Conservation (phyloP, 2,888 invertebrate species). For the Girardia tigrina region DNA sequence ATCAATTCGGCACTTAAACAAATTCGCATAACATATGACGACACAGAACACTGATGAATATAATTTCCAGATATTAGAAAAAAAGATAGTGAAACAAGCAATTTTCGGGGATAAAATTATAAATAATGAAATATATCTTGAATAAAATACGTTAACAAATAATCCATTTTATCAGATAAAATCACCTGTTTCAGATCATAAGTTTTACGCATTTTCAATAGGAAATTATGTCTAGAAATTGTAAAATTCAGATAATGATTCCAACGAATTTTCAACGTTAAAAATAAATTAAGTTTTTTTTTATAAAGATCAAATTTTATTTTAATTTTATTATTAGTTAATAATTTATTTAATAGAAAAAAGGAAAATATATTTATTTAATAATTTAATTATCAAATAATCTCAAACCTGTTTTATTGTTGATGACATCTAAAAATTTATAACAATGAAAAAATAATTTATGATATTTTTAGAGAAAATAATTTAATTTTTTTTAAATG, state of each 20-base stretch:
- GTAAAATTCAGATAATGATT: too few species aligned
- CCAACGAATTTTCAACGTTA: too few species aligned
- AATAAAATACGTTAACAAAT: too few species aligned
- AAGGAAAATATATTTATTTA: not conserved
- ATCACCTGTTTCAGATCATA: constrained; percentile 20
- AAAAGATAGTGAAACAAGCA: too few species aligned
- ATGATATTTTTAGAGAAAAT: not conserved
- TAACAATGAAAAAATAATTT: not conserved
- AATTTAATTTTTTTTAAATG: not conserved
- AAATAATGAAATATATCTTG: too few species aligned
- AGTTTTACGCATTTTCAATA: constrained; percentile 6
- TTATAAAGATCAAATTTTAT: too few species aligned
- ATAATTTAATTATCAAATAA: not conserved
- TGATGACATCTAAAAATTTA: not conserved
- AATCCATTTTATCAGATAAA: not conserved
- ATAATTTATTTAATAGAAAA: not conserved
- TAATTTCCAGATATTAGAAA: too few species aligned
- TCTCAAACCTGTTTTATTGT: not conserved
- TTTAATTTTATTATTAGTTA: not conserved
- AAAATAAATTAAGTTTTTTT: too few species aligned
- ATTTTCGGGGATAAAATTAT: too few species aligned
- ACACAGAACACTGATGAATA: too few species aligned
- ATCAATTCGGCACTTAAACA: too few species aligned
- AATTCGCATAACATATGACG: too few species aligned
- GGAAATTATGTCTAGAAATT: constrained; percentile 19